Evolutionary conservation across 2,113 vertebrate species (phyloP).

Genomic region (Ailurus styani): DNA sequence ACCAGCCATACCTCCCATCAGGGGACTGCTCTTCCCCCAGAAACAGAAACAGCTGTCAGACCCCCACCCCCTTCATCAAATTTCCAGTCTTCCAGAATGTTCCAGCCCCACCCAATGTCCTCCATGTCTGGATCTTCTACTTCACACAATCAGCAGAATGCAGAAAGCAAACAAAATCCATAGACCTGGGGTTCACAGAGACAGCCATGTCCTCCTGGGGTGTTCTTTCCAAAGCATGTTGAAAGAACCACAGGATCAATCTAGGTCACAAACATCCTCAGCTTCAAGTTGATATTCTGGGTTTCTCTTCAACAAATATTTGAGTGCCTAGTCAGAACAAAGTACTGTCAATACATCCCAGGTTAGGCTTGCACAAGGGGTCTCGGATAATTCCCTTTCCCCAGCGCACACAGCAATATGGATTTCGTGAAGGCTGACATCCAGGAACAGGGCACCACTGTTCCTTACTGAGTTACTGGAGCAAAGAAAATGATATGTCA

Average conservation of each 20-base stretch:
- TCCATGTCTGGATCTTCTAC: not conserved
- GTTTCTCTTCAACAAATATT: not conserved
- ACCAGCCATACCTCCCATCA: not conserved
- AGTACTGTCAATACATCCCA: not conserved
- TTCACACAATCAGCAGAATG: not conserved
- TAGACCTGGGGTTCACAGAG: not conserved
- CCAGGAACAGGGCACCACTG: constrained; percentile 32
- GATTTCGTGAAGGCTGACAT: not conserved
- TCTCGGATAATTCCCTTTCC: not conserved
- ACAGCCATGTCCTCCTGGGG: not conserved
- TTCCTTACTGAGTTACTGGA: constrained; percentile 23
- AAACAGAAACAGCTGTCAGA: not conserved
- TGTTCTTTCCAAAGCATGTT: not conserved
- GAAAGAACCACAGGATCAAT: not conserved
- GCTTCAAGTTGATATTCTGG: not conserved
- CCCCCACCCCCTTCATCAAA: not conserved
- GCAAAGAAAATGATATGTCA: constrained; percentile 43
- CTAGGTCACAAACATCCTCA: not conserved
- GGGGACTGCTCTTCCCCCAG: not conserved
- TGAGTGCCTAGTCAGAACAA: not conserved
- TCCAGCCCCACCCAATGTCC: not conserved
- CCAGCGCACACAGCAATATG: not conserved
- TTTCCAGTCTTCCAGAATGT: not conserved
- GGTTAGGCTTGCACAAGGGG: not conserved
- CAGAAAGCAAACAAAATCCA: not conserved